Conservation (phyloP, 2,888 invertebrate genomes). For the Chloroclysta siterata region DNA sequence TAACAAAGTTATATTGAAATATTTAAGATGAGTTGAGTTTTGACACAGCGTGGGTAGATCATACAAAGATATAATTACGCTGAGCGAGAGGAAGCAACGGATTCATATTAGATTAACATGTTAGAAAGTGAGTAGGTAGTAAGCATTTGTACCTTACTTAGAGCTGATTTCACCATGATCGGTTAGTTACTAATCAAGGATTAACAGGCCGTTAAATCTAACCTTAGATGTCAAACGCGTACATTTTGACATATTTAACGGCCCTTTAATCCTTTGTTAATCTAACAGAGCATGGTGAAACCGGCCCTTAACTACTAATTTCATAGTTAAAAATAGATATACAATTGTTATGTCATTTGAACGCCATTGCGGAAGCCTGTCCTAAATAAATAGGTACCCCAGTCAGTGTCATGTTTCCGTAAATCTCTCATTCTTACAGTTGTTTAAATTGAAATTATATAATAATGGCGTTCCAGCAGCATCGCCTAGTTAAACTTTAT, state of each 20-base stretch:
- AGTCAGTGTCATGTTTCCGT: neutral
- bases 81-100: neutral
- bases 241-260: too few species aligned
- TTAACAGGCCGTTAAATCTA: too few species aligned
- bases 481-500: too few species aligned
- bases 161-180: too few species aligned
- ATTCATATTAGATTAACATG: neutral
- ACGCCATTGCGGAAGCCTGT: neutral
- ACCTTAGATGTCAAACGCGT: too few species aligned
- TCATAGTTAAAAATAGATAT: neutral
- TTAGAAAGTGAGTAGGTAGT: neutral
- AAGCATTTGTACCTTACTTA: neutral
- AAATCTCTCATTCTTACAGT: neutral
- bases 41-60: neutral
- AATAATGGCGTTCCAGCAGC: too few species aligned
- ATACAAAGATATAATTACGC: neutral
- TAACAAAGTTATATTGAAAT: neutral
- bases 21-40: neutral
- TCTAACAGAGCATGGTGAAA: too few species aligned
- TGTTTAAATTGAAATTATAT: too few species aligned
- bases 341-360: neutral
- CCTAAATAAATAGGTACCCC: neutral
- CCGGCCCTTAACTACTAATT: neutral
- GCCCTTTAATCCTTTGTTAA: too few species aligned
- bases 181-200: too few species aligned